Conservation (phyloP, 1,140 invertebrate genomes). For the Cydia pomonella region DNA sequence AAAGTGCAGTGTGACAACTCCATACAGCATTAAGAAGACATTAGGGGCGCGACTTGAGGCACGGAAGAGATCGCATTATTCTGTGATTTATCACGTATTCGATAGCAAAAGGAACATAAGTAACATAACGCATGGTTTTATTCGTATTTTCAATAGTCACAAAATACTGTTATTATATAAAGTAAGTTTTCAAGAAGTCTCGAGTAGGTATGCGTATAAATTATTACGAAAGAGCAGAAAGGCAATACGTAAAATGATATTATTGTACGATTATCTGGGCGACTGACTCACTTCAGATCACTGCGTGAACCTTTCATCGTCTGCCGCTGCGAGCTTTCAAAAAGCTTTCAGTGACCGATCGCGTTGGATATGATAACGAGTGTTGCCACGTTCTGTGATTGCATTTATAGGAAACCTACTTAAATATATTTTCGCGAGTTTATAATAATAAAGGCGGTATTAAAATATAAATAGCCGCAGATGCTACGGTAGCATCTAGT, state of each 20-base stretch:
- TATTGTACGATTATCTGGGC: constrained; percentile 49
- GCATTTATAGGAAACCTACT: constrained; percentile 44
- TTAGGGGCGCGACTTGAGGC: constrained; percentile 57
- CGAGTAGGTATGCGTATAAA: not conserved
- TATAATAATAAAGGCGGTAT: not conserved
- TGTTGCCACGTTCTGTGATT: constrained; percentile 46
- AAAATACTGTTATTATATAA: constrained; percentile 6
- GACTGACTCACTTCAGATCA: constrained; percentile 57
- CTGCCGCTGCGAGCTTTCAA: constrained; percentile 69
- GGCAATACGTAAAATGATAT: constrained; percentile 33
- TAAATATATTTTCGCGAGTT: constrained; percentile 35
- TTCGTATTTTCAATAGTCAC: constrained; percentile 19
- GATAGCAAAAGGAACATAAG: constrained; percentile 49
- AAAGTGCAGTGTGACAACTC: constrained; percentile 71
- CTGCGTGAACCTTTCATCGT: constrained; percentile 63
- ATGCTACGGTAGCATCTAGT: constrained; percentile 26
- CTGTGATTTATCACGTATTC: constrained; percentile 64
- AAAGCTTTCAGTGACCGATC: constrained; percentile 73
- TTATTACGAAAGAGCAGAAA: not conserved
- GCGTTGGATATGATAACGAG: constrained; percentile 60
- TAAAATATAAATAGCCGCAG: constrained; percentile 22
- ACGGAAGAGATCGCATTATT: constrained; percentile 66
- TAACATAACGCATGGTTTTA: constrained; percentile 34
- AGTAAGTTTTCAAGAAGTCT: constrained; percentile 1
- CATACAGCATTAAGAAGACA: constrained; percentile 76